Conservation (phyloP, 92 coral and sea anemone genomes). For the Parazoanthus atlanticus region DNA sequence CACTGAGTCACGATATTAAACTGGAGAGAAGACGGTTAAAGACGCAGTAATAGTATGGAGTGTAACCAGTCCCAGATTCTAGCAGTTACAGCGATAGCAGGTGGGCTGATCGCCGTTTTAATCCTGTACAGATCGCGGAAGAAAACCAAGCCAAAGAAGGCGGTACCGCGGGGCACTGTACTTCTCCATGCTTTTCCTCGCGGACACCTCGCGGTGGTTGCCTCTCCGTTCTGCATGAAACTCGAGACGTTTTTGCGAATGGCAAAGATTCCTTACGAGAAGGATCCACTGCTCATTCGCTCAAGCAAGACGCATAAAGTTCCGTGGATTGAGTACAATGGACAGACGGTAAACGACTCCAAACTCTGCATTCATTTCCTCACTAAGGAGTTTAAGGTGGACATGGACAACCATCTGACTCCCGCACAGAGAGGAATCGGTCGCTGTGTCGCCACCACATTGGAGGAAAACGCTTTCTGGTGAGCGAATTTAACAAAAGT, state of each 20-base stretch:
- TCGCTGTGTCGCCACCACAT: neutral
- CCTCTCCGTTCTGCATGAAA: constrained; percentile 18
- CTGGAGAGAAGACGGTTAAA: neutral
- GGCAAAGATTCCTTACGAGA: constrained; percentile 4
- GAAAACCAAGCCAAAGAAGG: neutral
- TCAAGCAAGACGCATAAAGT: constrained; percentile 7
- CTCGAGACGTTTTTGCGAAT: constrained; percentile 14
- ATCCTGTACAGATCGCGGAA: neutral
- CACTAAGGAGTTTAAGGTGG: neutral
- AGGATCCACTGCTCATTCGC: neutral
- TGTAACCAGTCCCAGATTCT: neutral
- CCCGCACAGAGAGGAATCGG: neutral
- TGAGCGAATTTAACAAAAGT: neutral
- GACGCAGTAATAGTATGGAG: neutral
- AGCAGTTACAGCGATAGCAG: neutral
- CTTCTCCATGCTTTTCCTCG: constrained; percentile 6
- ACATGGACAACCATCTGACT: neutral
- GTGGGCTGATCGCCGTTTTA: constrained; percentile 1
- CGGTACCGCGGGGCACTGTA: neutral
- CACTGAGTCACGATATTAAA: neutral
- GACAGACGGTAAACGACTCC: neutral
- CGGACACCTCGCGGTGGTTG: neutral
- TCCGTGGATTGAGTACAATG: constrained; percentile 24
- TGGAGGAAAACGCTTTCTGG: constrained; percentile 16
- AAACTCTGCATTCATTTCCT: constrained; percentile 14